phyloP scores from a whole-genome alignment of 2,888 invertebrate species.

The Taenaris catops region DNA sequence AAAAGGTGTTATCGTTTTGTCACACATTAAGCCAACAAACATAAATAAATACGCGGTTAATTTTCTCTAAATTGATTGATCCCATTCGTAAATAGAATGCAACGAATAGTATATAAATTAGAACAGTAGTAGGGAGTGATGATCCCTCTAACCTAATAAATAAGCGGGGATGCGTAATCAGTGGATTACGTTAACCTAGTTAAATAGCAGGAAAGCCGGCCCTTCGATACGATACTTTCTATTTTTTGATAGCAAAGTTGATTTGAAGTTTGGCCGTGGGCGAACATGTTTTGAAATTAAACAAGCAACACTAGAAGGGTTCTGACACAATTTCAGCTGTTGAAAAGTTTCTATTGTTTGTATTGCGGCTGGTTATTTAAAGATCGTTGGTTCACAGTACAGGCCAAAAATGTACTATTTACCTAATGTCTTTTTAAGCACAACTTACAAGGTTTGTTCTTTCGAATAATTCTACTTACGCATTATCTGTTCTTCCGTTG shows the following conservation, averaged over 20 bases:
- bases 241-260: constrained; percentile 70
- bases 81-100: constrained; percentile 10
- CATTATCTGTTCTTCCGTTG: too few relatives aligned
- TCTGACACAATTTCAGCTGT: constrained; percentile 17
- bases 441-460: too few relatives aligned
- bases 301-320: constrained; percentile 20
- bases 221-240: constrained; percentile 73
- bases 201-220: constrained; percentile 63
- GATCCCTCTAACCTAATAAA: constrained; percentile 25
- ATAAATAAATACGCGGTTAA: not conserved
- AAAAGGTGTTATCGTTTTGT: too few relatives aligned
- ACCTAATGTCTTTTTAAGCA: too few relatives aligned
- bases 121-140: constrained; percentile 23
- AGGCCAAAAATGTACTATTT: too few relatives aligned
- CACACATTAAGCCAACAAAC: too few relatives aligned
- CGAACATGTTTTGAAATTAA: constrained; percentile 38
- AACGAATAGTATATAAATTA: constrained; percentile 14
- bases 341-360: constrained; percentile 16
- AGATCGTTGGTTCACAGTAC: too few relatives aligned
- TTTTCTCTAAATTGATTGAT: constrained; percentile 7
- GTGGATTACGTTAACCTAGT: constrained; percentile 51
- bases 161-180: constrained; percentile 23
- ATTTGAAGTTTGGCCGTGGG: constrained; percentile 64
- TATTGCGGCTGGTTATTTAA: constrained; percentile 1
- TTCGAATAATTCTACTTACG: too few relatives aligned